Evolutionary conservation across 1,140 invertebrate species (phyloP).

Genomic region (Cotesia chilonis): DNA sequence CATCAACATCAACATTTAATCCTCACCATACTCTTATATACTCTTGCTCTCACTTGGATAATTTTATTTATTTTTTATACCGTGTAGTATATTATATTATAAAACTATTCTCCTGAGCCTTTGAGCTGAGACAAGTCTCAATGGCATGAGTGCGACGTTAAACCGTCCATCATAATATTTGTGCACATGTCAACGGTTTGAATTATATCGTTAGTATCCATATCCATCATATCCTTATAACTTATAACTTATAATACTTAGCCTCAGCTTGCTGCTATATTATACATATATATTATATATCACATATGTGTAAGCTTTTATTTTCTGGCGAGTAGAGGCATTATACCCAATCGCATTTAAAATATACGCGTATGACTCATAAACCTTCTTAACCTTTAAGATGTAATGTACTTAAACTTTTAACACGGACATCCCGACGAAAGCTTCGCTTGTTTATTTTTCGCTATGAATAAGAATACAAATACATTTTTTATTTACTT

Average conservation of each 20-base stretch:
- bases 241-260: too few species aligned
- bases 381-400: too few species aligned
- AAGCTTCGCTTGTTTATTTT: not conserved
- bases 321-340: too few species aligned
- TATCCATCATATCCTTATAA: not conserved
- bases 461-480: too few species aligned
- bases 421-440: constrained; percentile 10
- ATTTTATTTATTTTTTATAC: not conserved
- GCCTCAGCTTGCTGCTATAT: too few species aligned
- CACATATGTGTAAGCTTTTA: not conserved
- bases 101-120: not conserved
- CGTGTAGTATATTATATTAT: not conserved
- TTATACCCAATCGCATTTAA: not conserved
- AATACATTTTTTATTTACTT: too few species aligned
- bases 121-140: not conserved
- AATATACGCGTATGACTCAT: too few species aligned
- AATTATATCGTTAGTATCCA: constrained; percentile 52
- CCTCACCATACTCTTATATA: not conserved
- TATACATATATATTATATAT: too few species aligned
- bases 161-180: constrained; percentile 57
- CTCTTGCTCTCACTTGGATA: not conserved
- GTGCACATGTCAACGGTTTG: constrained; percentile 52
- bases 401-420: too few species aligned
- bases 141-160: constrained; percentile 19
- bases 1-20: constrained; percentile 20